Percentiles rank a stretch among this genome's conserved stretches.
Evolutionary conservation across 2,113 vertebrate species (phyloP).

Genomic region (Syngnathus typhle): DNA sequence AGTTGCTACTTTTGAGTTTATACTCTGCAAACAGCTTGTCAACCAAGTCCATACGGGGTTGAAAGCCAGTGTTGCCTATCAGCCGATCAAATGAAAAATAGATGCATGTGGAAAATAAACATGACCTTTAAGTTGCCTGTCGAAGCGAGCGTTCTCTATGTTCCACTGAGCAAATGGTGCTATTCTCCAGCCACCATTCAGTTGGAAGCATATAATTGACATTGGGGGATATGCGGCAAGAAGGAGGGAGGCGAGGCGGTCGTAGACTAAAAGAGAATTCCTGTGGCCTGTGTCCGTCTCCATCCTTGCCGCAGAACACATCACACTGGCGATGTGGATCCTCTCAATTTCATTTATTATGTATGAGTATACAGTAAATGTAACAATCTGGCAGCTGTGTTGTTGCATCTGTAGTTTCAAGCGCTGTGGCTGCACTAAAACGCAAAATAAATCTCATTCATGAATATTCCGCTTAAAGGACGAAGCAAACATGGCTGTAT

Average conservation of each 20-base stretch:
- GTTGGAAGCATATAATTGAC: slow-evolving; percentile 54
- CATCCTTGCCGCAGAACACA: slow-evolving; percentile 36
- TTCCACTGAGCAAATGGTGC: slow-evolving; percentile 47
- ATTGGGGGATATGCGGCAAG: slow-evolving; percentile 18
- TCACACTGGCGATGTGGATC: slow-evolving; percentile 56
- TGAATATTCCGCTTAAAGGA: slow-evolving; percentile 29
- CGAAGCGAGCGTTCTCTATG: slow-evolving; percentile 36
- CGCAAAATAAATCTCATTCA: slow-evolving; percentile 35
- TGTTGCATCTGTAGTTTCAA: slow-evolving; percentile 47
- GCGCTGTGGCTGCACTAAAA: slow-evolving; percentile 22
- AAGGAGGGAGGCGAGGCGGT: slow-evolving; percentile 1
- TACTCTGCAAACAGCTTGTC: slow-evolving; percentile 21
- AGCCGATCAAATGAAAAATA: slow-evolving; percentile 53
- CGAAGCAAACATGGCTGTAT: slow-evolving; percentile 17
- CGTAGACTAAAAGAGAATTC: slow-evolving; percentile 45
- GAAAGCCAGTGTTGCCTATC: slow-evolving; percentile 25
- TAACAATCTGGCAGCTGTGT: slow-evolving; percentile 61
- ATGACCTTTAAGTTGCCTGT: slow-evolving; percentile 54
- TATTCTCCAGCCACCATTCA: slow-evolving; percentile 54
- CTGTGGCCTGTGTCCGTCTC: slow-evolving; percentile 41
- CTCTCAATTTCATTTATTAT: slow-evolving; percentile 64
- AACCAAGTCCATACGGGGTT: slow-evolving; percentile 12
- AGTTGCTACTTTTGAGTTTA: slow-evolving; percentile 24
- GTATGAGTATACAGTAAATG: slow-evolving; percentile 67
- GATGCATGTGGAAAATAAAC: slow-evolving; percentile 48